These are phyloP conservation scores for Apolygus lucorum DNA, from an alignment of 1,140 invertebrate species.

Conservation along the genomic window DNA sequence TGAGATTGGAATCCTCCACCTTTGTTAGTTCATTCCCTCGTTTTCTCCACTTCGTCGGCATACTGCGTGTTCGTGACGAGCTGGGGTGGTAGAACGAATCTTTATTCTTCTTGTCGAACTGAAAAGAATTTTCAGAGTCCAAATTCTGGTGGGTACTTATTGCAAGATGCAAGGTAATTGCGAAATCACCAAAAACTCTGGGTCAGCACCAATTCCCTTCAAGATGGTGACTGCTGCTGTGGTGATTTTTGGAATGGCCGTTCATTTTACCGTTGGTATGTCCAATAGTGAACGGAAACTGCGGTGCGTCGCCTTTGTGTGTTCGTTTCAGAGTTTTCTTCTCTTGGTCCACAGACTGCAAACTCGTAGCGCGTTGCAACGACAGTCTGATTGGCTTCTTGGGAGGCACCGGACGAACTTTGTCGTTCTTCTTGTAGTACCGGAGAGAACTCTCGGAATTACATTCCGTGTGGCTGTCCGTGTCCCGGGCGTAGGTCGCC, in stretches of 20 bases:
- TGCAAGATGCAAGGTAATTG: too few relatives aligned
- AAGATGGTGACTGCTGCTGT: constrained; percentile 10
- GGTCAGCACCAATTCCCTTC: constrained; percentile 37
- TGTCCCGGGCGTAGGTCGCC: constrained; percentile 42
- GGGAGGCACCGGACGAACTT: constrained; percentile 58
- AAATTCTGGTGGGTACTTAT: too few relatives aligned
- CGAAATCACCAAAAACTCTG: too few relatives aligned
- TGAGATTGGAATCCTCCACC: too few relatives aligned
- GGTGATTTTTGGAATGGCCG: neutral
- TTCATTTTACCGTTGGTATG: constrained; percentile 6
- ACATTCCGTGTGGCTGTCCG: constrained; percentile 37
- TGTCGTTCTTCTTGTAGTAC: constrained; percentile 42
- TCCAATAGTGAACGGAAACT: constrained; percentile 23
- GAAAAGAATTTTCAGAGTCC: too few relatives aligned
- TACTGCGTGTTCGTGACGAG: too few relatives aligned
- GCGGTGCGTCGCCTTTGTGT: constrained; percentile 46
- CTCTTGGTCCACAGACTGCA: constrained; percentile 58
- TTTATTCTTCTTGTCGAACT: too few relatives aligned
- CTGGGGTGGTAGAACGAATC: too few relatives aligned
- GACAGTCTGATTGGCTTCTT: constrained; percentile 74
- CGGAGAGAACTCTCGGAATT: constrained; percentile 36
- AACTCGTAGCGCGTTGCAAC: constrained; percentile 67
- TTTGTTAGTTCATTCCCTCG: too few relatives aligned
- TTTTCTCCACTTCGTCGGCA: too few relatives aligned
- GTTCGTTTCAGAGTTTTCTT: constrained; percentile 46